Evolutionary conservation across 1,140 invertebrate genomes (phyloP).

Genomic region (Eueides isabella): DNA sequence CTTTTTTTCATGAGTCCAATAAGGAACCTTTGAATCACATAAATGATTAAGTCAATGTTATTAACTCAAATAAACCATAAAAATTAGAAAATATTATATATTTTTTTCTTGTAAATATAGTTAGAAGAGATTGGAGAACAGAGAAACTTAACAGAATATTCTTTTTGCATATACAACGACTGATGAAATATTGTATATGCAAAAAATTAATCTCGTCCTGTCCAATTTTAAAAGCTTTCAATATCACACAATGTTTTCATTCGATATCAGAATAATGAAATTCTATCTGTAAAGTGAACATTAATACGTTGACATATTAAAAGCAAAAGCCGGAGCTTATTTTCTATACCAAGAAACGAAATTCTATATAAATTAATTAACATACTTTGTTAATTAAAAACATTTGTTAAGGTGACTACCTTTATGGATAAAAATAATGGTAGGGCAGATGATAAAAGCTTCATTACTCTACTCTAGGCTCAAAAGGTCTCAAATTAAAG

Average conservation of each 20-base stretch:
- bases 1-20: no score
- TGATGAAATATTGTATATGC: no score
- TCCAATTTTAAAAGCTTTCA: neutral
- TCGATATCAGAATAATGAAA: conserved; percentile 5
- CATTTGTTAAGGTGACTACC: no score
- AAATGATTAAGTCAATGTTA: no score
- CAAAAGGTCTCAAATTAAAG: neutral
- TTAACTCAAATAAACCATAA: no score
- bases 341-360: neutral
- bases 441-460: neutral
- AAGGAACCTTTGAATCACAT: no score
- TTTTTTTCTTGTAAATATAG: no score
- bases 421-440: neutral
- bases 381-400: no score
- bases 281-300: neutral
- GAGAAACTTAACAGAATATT: no score
- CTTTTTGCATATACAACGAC: no score
- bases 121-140: no score
- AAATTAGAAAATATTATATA: no score
- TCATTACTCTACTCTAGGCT: neutral
- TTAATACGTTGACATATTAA: neutral
- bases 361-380: neutral
- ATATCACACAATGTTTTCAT: neutral
- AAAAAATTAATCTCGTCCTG: neutral
- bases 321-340: neutral